These are phyloP conservation scores for Piaya cayana DNA, from an alignment of 2,113 vertebrate genomes.

Conservation along the genomic window DNA sequence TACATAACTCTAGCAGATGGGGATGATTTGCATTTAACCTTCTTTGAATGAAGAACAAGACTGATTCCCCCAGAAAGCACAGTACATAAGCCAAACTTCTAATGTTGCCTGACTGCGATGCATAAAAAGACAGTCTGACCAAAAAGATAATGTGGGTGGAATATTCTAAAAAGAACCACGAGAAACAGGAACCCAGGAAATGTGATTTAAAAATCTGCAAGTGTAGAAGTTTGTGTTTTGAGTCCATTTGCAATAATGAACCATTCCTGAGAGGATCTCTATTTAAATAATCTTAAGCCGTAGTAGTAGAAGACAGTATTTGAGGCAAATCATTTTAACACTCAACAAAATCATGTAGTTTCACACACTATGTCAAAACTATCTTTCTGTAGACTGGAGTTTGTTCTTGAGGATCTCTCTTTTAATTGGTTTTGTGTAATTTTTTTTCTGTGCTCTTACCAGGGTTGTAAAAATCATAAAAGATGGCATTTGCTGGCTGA, in stretches of 20 bases:
- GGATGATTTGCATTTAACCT: neutral
- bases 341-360: rapidly evolving
- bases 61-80: neutral
- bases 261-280: neutral
- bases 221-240: neutral
- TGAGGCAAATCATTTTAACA: neutral
- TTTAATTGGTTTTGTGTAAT: neutral
- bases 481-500: conserved; percentile 73
- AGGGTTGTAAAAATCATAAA: conserved; percentile 79
- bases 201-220: neutral
- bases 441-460: conserved; percentile 49
- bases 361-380: neutral
- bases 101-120: neutral
- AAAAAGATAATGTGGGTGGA: neutral
- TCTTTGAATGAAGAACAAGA: neutral
- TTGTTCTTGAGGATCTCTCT: neutral
- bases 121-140: neutral
- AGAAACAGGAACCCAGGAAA: neutral
- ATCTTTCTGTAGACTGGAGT: neutral
- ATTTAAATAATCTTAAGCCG: neutral
- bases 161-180: neutral
- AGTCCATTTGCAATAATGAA: neutral
- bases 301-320: neutral
- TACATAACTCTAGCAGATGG: neutral
- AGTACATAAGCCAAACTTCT: neutral